Conservation (phyloP, 2,888 invertebrate species). For the Drosophila rellima region DNA sequence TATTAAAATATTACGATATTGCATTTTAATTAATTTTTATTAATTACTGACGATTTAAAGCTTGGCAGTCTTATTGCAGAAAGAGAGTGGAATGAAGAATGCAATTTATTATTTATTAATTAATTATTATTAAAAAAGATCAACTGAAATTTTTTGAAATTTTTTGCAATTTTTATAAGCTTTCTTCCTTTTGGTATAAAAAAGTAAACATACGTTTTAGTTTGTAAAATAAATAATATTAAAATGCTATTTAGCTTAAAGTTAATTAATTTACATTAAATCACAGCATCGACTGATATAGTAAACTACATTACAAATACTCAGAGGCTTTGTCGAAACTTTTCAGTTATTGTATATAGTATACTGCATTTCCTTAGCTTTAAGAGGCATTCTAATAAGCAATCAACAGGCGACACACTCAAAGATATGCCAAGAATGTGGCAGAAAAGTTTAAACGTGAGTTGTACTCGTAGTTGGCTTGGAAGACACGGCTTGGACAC, state of each 20-base stretch:
- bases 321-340: neutral
- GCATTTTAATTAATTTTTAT: neutral
- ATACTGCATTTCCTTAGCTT: conserved; percentile 5
- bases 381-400: conserved; percentile 56
- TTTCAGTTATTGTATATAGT: neutral
- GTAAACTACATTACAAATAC: neutral
- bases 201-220: no score
- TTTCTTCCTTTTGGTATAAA: no score
- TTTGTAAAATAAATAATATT: no score
- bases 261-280: no score
- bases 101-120: no score
- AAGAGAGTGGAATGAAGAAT: no score
- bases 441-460: conserved; percentile 62
- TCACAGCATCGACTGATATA: neutral
- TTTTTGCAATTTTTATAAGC: no score
- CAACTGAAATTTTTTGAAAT: no score
- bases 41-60: neutral
- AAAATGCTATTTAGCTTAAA: no score
- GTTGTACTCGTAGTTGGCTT: conserved; percentile 41
- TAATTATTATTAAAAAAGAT: no score
- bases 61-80: neutral
- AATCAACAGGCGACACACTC: conserved; percentile 72
- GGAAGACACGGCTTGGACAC: conserved; percentile 31
- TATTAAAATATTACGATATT: neutral
- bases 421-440: conserved; percentile 67